Percentiles rank a stretch among this genome's conserved stretches.
phyloP scores from a whole-genome alignment of 2,113 vertebrate species.

The Columba livia region DNA sequence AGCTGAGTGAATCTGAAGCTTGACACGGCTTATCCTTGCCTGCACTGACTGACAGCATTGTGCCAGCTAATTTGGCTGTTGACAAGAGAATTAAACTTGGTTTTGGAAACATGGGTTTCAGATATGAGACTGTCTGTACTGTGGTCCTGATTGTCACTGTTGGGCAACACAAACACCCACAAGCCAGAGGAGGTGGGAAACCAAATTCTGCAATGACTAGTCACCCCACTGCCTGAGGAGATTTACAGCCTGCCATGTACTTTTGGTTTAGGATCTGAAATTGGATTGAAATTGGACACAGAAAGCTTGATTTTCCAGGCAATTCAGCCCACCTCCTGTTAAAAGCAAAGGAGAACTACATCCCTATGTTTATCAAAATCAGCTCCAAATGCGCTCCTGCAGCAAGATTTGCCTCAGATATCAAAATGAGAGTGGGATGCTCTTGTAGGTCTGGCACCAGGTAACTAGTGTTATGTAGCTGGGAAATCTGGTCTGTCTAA shows the following conservation, averaged over 20 bases:
- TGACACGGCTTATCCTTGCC: background rate
- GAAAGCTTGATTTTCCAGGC: background rate
- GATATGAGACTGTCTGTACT: background rate
- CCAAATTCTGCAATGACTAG: background rate
- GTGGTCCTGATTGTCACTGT: background rate
- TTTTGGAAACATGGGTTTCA: background rate
- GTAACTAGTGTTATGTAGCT: background rate
- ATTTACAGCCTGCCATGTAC: background rate
- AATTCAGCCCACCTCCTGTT: background rate
- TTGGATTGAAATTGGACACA: background rate
- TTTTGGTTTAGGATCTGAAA: background rate
- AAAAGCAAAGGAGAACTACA: background rate
- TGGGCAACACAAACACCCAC: background rate
- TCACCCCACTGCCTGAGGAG: background rate
- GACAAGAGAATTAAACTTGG: background rate
- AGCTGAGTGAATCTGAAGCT: background rate
- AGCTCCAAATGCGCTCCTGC: background rate
- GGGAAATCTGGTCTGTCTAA: background rate
- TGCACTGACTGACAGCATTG: background rate
- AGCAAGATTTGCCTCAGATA: background rate
- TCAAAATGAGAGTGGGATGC: background rate
- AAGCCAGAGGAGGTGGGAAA: background rate
- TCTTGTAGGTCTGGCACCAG: background rate
- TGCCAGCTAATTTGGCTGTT: background rate
- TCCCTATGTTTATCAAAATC: background rate